phyloP scores from a whole-genome alignment of 1,140 invertebrate species.

The Drosophila bocqueti region DNA sequence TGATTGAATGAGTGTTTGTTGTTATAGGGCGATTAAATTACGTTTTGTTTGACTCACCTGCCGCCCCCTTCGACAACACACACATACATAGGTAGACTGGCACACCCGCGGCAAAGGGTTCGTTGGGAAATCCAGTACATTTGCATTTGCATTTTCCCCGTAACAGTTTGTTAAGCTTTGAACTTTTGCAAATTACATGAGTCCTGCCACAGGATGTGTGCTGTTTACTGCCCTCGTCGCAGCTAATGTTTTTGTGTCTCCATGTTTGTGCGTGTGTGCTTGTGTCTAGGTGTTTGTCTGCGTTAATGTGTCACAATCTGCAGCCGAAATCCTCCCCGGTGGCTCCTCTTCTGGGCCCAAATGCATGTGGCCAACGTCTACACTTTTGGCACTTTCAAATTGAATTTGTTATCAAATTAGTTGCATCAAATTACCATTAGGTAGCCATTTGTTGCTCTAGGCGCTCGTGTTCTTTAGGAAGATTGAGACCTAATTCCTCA shows the following conservation, averaged over 20 bases:
- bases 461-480: background rate
- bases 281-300: conserved; percentile 56
- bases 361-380: conserved; percentile 56
- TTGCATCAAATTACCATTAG: conserved; percentile 75
- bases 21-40: conserved; percentile 62
- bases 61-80: conserved; percentile 8
- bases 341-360: conserved; percentile 21
- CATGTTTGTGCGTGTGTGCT: background rate
- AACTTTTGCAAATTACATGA: conserved; percentile 82
- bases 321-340: conserved; percentile 13
- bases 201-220: conserved; percentile 72
- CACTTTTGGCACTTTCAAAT: conserved; percentile 72
- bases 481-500: background rate
- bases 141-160: conserved; percentile 76
- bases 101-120: conserved; percentile 2
- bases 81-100: conserved; percentile 18
- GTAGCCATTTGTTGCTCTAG: conserved; percentile 37
- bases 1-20: conserved; percentile 58
- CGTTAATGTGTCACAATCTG: conserved; percentile 69
- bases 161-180: conserved; percentile 81
- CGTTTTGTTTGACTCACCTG: conserved; percentile 57
- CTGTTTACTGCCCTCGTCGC: conserved; percentile 47
- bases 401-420: conserved; percentile 82
- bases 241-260: conserved; percentile 23
- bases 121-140: conserved; percentile 50